Base-by-base conservation (phyloP, 2,888 invertebrate genomes). In the Sesia bembeciformis region DNA sequence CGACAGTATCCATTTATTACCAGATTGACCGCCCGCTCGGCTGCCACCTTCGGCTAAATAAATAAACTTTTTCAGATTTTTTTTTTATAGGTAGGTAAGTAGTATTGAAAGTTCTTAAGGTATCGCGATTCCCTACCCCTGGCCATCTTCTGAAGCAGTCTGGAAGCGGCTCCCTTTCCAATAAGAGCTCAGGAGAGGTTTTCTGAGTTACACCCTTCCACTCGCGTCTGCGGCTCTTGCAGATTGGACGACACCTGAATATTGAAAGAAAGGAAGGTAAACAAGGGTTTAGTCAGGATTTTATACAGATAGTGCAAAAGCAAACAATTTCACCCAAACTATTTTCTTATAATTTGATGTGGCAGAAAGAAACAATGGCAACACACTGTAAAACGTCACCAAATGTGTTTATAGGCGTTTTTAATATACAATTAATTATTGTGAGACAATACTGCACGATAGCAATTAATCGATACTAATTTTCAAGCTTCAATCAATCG, bases 221-320 rank as follows among this genome's bases (percentile, higher is more conserved):
- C 40, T 70, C 59, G 0, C 78, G 68, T 52, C 78, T 65, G 0
- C 82, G 72, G 39, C 65, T 76, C 56, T 78, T 81, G 61, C 83
- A 80, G 0, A 78, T 56, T 3, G 79, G 81, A 0, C 76, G 77
- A 56, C 83, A 82, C 60, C 83, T 81, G 41, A 23, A 51, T 41
- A 23, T 40, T 50, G 51, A 6, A 23, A 5, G 5, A 40, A 38
- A 40, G 52, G 49, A 39, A 53, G 5, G 4, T 39, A 5, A 7
- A 7, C 7, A 5, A 42, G 7, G 42, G 5, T 5, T 42, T 5
- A 42, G 42, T 49, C 8, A 49, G 8, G 5, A 5, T 49, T 8
- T 49, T 52, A 40, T 38, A 5, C 39, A 50, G 38, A 5, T 50
- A 50, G 6, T 39, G n/a, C 40, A 39, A 51, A 51, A 23, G n/a